Base-by-base conservation (phyloP, 1,140 invertebrate genomes). In the Dryas iulia region DNA sequence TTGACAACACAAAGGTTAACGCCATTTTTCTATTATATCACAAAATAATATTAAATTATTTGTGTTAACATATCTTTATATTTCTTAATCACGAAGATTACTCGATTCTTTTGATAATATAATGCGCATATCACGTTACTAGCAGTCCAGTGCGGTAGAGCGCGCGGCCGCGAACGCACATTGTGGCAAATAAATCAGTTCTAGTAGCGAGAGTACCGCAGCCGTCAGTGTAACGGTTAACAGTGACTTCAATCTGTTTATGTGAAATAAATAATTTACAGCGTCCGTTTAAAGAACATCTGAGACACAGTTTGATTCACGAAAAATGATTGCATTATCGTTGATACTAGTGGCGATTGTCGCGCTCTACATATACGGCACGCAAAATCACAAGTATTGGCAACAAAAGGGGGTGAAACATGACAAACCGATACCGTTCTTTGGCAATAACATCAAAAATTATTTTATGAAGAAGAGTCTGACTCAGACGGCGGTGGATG, bases 361-460 rank as follows among this genome's bases (percentile, higher is more conserved):
- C 1, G 56, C 68, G 4, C 35, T 76, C 7, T 84, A 81, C 62
- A 24, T 76, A 12, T 89, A 86, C 33, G 69, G 82, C 6, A 79
- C 75, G 0, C 68, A 66, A 26, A 83, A 72, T 7, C 80, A 77
- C 54, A 75, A 79, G 18, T 90, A 93, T 61, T 94, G 93, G 93
- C 67, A 80, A 25, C 78, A 86, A 3, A 78, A 76, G 59, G 84
- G 87, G 14, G 84, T 94, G 0, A 86, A 87, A 39, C 83, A 83
- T 30, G 61, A 82, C 2, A 78, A 77, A 26, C 90, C 92, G 5
- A 58, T 74, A 14, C 77, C 82, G 0, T 35, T 92, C 12, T 81
- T 92, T 30, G 92, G 92, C 0, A 91, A 79, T 21, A 67, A 76
- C n/a, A 23, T 56, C 0, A 68, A 62, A 26, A 60, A 73, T 7